A percentile compares a stretch with the other conserved stretches of the same genome.
phyloP scores from a whole-genome alignment of 2,113 vertebrate genomes.

The Athene noctua region DNA sequence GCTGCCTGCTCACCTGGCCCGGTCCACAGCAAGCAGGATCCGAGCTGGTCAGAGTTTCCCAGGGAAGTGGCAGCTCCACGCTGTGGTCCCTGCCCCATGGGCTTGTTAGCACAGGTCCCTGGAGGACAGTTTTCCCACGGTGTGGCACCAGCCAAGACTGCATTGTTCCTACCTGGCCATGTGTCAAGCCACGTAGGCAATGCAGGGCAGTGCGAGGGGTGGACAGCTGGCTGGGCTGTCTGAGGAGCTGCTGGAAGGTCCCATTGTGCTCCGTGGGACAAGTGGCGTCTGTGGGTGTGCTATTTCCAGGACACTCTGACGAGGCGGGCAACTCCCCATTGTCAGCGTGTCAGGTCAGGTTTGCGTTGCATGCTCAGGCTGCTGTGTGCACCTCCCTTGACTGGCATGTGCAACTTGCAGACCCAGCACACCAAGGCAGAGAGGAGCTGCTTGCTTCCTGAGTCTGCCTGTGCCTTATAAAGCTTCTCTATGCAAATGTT shows the following conservation, averaged over 20 bases:
- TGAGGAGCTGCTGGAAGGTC: background rate
- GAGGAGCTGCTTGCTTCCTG: background rate
- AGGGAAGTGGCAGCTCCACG: background rate
- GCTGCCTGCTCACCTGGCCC: background rate
- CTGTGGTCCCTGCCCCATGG: background rate
- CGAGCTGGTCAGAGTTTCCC: background rate
- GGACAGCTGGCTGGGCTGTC: background rate
- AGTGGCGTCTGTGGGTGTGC: background rate
- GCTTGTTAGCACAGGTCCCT: background rate
- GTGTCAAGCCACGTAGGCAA: background rate
- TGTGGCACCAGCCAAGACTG: fast-evolving
- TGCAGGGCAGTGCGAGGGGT: background rate
- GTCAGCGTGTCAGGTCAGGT: slow-evolving; percentile 48
- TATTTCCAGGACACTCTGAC: background rate
- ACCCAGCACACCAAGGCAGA: background rate
- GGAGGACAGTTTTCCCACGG: background rate
- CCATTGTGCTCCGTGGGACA: background rate
- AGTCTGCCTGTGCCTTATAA: background rate
- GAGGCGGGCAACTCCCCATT: background rate
- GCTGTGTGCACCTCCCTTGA: background rate
- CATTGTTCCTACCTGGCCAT: background rate
- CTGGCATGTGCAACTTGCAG: background rate
- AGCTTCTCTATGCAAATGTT: background rate
- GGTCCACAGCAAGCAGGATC: background rate
- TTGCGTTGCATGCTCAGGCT: background rate